Percentiles rank a stretch among this genome's conserved stretches.
Conservation (phyloP, 1,140 invertebrate species). For the Trichonephila clavipes region DNA sequence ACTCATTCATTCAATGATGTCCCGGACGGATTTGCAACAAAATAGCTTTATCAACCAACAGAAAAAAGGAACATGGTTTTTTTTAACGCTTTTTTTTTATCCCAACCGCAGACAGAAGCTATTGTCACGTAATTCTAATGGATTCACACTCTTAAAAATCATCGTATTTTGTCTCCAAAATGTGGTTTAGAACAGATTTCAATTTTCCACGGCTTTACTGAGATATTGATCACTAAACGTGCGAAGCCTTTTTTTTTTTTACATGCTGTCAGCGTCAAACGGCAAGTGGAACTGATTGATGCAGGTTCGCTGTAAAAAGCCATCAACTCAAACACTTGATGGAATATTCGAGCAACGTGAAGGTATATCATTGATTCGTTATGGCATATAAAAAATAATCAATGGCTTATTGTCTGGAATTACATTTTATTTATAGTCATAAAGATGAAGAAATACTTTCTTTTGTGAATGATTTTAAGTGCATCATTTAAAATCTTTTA, state of each 20-base stretch:
- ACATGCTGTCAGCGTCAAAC: neutral
- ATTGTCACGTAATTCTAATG: conserved; percentile 60
- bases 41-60: neutral
- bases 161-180: conserved; percentile 45
- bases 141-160: conserved; percentile 52
- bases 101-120: neutral
- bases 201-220: conserved; percentile 54
- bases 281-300: conserved; percentile 63
- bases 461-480: no score
- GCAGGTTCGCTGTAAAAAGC: neutral
- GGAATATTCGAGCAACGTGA: neutral
- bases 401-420: no score
- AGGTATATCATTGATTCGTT: neutral
- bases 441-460: no score
- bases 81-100: neutral
- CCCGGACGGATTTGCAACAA: conserved; percentile 6
- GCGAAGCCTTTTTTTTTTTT: neutral
- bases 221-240: conserved; percentile 3
- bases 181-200: conserved; percentile 48
- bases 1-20: neutral
- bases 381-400: no score
- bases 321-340: neutral
- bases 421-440: no score
- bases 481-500: no score
- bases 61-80: neutral